phyloP scores from a whole-genome alignment of 2,888 invertebrate species.

The Glaucopsyche alexis region DNA sequence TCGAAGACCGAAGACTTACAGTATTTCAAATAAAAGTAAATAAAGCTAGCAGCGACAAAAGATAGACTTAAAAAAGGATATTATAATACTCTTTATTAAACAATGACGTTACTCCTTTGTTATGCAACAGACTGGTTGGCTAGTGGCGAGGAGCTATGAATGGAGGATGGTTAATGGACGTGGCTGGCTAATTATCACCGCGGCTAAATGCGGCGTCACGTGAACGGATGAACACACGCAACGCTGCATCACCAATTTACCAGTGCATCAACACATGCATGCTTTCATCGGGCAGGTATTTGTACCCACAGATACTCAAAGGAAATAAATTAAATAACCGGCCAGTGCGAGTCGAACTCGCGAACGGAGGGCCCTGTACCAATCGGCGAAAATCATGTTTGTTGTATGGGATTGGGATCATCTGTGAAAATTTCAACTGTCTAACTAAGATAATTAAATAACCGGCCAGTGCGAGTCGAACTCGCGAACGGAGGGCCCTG shows the following conservation, averaged over 20 bases:
- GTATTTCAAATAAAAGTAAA: too few species aligned
- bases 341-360: too few species aligned
- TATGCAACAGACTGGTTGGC: constrained; percentile 10
- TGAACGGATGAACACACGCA: constrained; percentile 9
- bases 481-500: too few species aligned
- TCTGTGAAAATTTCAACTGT: too few species aligned
- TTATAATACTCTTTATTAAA: not conserved
- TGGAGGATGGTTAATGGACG: constrained; percentile 58
- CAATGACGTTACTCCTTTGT: not conserved
- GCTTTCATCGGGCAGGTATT: not conserved
- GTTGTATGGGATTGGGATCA: too few species aligned
- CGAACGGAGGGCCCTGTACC: too few species aligned
- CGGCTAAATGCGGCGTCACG: constrained; percentile 43
- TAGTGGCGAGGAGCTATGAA: constrained; percentile 50
- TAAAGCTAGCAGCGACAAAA: too few species aligned
- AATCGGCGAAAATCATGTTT: too few species aligned
- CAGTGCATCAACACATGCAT: not conserved
- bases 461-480: too few species aligned
- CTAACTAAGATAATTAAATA: too few species aligned
- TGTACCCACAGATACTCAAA: not conserved
- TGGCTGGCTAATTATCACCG: constrained; percentile 59
- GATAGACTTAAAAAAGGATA: not conserved
- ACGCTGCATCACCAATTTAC: not conserved
- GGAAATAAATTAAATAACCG: not conserved
- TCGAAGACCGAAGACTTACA: too few species aligned